phyloP scores from a whole-genome alignment of 2,888 invertebrate species.

The Adineta ricciae region DNA sequence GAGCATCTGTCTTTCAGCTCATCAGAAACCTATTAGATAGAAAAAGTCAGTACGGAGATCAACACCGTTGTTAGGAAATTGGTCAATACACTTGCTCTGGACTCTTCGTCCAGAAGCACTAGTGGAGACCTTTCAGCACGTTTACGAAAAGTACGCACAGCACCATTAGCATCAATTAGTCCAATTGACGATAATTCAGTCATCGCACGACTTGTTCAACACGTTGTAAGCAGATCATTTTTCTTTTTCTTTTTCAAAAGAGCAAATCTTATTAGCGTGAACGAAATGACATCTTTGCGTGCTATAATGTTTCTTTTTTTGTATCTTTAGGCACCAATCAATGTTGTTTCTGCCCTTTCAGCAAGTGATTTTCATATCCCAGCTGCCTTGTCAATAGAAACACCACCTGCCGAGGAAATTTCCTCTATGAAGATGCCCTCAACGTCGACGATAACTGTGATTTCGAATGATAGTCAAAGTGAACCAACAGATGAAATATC shows the following conservation, averaged over 20 bases:
- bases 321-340: not conserved
- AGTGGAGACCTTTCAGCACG: not conserved
- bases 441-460: not conserved
- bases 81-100: not conserved
- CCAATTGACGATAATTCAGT: not conserved
- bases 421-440: not conserved
- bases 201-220: conserved; percentile 12
- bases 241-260: not conserved
- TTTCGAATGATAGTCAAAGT: not conserved
- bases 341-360: not conserved
- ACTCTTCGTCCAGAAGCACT: not conserved
- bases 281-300: no score
- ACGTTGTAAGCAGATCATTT: not conserved
- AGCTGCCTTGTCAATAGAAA: not conserved
- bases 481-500: not conserved
- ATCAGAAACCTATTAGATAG: not conserved
- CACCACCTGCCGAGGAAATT: not conserved
- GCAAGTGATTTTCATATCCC: conserved; percentile 19
- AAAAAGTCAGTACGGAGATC: not conserved
- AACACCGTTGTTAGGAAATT: not conserved
- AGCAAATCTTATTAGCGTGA: no score
- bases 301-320: not conserved
- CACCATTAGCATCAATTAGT: not conserved
- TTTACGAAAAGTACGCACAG: not conserved
- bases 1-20: not conserved